phyloP scores from a whole-genome alignment of 2,797 vertebrate species.

The Halcyon chelicuti region DNA sequence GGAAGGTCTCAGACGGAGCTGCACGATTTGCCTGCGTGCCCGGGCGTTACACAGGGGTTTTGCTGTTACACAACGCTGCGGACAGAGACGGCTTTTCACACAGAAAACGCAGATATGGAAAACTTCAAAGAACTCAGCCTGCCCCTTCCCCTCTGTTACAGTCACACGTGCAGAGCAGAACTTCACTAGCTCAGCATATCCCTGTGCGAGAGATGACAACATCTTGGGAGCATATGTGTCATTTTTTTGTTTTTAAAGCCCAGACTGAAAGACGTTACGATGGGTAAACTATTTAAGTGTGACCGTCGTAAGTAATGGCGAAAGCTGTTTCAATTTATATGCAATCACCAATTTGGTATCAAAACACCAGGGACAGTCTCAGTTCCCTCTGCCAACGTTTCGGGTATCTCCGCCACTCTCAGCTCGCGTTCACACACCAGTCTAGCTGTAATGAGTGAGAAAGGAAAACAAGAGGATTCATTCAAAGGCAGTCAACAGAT shows the following conservation, averaged over 20 bases:
- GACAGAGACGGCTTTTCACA: neutral
- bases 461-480: neutral
- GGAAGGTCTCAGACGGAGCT: neutral
- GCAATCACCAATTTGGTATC: neutral
- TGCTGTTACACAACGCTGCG: neutral
- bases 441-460: neutral
- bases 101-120: slow-evolving; percentile 16
- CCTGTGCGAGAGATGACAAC: neutral
- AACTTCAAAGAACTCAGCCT: neutral
- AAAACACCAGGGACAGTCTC: neutral
- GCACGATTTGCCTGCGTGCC: neutral
- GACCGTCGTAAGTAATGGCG: neutral
- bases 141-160: neutral
- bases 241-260: neutral
- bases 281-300: neutral
- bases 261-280: neutral
- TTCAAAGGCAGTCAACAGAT: neutral
- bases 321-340: neutral
- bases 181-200: neutral
- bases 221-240: neutral
- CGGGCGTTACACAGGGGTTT: fast-evolving
- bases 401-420: neutral
- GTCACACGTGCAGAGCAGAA: neutral
- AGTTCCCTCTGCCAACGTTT: neutral
- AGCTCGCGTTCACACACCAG: neutral